Evolutionary conservation across 2,797 vertebrate genomes (phyloP).

Genomic region (Ctenopoma multispine): DNA sequence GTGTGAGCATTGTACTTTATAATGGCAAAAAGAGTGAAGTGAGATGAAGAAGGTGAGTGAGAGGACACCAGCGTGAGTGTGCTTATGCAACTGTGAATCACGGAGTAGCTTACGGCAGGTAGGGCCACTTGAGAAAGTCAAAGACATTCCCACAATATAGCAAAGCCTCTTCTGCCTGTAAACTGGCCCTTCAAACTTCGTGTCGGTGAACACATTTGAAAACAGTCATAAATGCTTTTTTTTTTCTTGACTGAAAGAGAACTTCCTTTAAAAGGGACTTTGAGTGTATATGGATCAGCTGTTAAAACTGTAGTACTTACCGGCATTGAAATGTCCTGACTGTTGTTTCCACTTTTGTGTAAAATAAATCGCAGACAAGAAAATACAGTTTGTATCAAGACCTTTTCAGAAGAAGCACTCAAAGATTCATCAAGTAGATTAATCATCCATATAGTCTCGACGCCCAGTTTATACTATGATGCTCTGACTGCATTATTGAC

Average conservation of each 20-base stretch:
- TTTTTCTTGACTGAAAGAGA: too few species aligned
- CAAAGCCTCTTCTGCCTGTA: conserved; percentile 9
- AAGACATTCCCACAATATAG: neutral
- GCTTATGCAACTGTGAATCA: conserved; percentile 5
- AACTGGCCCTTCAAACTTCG: neutral
- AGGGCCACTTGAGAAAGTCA: neutral
- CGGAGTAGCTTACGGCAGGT: neutral
- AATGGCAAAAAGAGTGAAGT: conserved; percentile 18
- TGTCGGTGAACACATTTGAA: conserved; percentile 5
- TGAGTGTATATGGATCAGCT: conserved; percentile 12
- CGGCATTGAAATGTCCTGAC: conserved; percentile 13
- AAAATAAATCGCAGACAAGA: conserved; percentile 31
- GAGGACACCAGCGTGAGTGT: conserved; percentile 1
- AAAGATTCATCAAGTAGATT: conserved; percentile 1
- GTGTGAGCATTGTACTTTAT: conserved; percentile 2
- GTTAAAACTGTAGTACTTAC: neutral
- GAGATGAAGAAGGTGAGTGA: conserved; percentile 13
- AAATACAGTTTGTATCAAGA: too few species aligned
- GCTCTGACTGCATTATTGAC: too few species aligned
- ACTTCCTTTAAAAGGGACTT: neutral
- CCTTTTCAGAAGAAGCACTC: conserved; percentile 11
- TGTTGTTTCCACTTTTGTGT: conserved; percentile 41
- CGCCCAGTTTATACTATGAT: too few species aligned
- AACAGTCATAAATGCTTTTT: neutral
- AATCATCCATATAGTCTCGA: neutral